Percentiles rank a stretch among this genome's conserved stretches.
phyloP scores from a whole-genome alignment of 2,113 vertebrate genomes.

The Erinaceus europaeus region DNA sequence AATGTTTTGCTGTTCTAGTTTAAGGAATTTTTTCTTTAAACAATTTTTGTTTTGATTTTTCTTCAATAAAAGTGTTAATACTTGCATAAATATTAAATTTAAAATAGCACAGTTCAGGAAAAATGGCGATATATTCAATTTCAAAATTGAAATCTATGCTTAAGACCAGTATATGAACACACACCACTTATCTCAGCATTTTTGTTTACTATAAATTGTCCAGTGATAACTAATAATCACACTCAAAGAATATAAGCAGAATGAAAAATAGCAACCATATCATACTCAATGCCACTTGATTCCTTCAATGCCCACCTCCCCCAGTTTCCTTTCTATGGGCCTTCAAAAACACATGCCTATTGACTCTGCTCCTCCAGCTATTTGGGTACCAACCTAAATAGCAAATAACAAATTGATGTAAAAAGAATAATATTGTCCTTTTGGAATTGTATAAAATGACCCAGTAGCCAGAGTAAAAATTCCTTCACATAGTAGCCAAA shows the following conservation, averaged over 20 bases:
- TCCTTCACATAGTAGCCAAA: not conserved
- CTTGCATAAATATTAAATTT: slow-evolving; percentile 47
- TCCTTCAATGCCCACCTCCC: not conserved
- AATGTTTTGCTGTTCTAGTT: slow-evolving; percentile 31
- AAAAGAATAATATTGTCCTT: not conserved
- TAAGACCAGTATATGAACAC: not conserved
- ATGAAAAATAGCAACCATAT: slow-evolving; percentile 2
- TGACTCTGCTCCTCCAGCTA: not conserved
- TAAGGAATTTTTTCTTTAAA: slow-evolving; percentile 26
- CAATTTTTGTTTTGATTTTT: slow-evolving; percentile 45
- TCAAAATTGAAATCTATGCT: not conserved
- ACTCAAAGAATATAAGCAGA: not conserved
- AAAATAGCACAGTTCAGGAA: too few relatives aligned
- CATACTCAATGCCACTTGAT: not conserved
- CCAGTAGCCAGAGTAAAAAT: not conserved
- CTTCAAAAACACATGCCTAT: not conserved
- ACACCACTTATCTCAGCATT: not conserved
- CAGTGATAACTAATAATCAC: not conserved
- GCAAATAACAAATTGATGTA: not conserved
- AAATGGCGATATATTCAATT: not conserved
- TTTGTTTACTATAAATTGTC: slow-evolving; percentile 25
- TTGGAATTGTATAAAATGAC: not conserved
- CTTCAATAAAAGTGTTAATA: slow-evolving; percentile 13
- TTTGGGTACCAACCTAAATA: not conserved
- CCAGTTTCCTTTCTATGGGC: not conserved